Evolutionary conservation across 2,888 invertebrate genomes (phyloP).

Genomic region (Amphiduros pacificus): DNA sequence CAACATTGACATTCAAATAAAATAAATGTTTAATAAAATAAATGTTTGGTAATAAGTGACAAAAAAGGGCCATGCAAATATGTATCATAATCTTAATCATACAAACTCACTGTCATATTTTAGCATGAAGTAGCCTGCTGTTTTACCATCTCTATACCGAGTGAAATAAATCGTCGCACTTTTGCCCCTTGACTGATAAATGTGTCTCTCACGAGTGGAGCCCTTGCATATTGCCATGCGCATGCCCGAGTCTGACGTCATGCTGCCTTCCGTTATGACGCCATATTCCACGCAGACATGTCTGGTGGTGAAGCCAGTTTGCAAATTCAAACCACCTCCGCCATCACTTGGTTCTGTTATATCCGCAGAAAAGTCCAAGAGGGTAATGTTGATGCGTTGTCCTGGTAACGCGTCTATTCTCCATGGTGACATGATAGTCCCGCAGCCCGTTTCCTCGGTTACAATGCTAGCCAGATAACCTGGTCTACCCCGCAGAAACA

Average conservation of each 20-base stretch:
- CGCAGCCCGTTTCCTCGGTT: not conserved
- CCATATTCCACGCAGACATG: not conserved
- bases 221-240: not conserved
- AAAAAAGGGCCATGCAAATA: too few species aligned
- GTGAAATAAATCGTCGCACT: not conserved
- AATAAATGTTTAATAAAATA: too few species aligned
- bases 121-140: not conserved
- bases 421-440: not conserved
- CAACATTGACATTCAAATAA: too few species aligned
- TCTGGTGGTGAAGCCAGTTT: too few species aligned
- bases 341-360: too few species aligned
- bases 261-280: not conserved
- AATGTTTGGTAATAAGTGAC: too few species aligned
- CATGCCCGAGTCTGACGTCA: not conserved
- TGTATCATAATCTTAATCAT: too few species aligned
- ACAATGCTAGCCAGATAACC: not conserved
- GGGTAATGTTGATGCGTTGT: not conserved
- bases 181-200: not conserved
- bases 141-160: not conserved
- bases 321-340: too few species aligned
- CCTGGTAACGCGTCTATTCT: not conserved
- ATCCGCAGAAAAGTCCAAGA: not conserved
- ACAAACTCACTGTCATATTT: not conserved
- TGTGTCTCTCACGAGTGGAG: not conserved
- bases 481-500: not conserved